phyloP scores from a whole-genome alignment of 1,140 invertebrate species.

The Dinothrombium tinctorium region DNA sequence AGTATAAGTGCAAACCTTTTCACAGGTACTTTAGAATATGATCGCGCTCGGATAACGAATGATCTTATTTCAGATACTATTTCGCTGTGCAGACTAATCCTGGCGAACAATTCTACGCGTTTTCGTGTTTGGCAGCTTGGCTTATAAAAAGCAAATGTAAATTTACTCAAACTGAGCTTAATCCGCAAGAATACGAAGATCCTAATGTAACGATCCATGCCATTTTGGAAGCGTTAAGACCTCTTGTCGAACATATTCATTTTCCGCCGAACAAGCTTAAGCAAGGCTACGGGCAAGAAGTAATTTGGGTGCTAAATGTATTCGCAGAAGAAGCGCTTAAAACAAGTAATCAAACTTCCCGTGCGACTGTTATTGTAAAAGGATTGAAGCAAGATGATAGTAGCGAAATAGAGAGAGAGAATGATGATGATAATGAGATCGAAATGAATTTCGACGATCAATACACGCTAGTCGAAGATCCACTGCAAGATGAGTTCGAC shows the following conservation, averaged over 20 bases:
- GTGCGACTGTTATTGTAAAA: slow-evolving; percentile 30
- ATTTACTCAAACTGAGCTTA: slow-evolving; percentile 14
- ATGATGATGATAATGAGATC: slow-evolving; percentile 10
- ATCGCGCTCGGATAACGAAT: background rate
- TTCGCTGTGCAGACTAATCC: slow-evolving; percentile 74
- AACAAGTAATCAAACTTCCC: slow-evolving; percentile 31
- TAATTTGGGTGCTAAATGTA: slow-evolving; percentile 50
- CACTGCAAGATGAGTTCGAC: too few relatives aligned
- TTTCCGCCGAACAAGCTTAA: slow-evolving; percentile 71
- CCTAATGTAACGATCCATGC: slow-evolving; percentile 63
- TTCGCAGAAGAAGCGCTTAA: slow-evolving; percentile 52
- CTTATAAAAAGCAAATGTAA: slow-evolving; percentile 39
- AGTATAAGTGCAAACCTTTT: slow-evolving; percentile 57
- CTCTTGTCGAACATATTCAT: background rate
- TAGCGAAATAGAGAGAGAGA: slow-evolving; percentile 7
- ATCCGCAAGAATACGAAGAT: slow-evolving; percentile 42
- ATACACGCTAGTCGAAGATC: slow-evolving; percentile 10
- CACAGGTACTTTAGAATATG: slow-evolving; percentile 28
- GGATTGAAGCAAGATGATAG: slow-evolving; percentile 14
- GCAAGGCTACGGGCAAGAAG: slow-evolving; percentile 64
- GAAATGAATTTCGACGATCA: slow-evolving; percentile 11
- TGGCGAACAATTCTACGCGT: slow-evolving; percentile 86
- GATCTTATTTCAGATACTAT: slow-evolving; percentile 44
- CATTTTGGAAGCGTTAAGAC: slow-evolving; percentile 6
- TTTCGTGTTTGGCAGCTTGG: slow-evolving; percentile 73